A percentile compares a stretch with the other conserved stretches of the same genome.
These are phyloP conservation scores for Drosophila histrio DNA, from an alignment of 2,888 invertebrate genomes.

Conservation along the genomic window DNA sequence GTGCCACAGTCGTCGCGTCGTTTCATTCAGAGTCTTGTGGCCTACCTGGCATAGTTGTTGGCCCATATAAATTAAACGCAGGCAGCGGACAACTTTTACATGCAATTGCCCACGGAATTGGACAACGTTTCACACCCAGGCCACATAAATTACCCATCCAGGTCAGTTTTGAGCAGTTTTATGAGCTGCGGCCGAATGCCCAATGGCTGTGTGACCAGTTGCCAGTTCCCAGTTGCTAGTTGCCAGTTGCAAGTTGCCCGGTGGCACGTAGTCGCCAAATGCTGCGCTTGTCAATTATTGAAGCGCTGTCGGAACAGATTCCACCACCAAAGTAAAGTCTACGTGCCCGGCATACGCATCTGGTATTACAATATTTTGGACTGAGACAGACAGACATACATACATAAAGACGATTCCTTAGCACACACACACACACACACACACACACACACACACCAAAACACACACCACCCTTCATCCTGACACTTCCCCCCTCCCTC, in stretches of 20 bases:
- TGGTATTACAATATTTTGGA: conserved; percentile 33
- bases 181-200: conserved; percentile 43
- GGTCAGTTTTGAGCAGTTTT: conserved; percentile 71
- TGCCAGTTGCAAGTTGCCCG: conserved; percentile 13
- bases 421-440: background rate
- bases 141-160: conserved; percentile 74
- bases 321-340: conserved; percentile 52
- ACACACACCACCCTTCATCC: background rate
- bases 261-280: conserved; percentile 67
- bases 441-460: conserved; percentile 5
- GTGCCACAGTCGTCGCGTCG: background rate
- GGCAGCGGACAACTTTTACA: conserved; percentile 72
- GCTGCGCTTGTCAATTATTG: conserved; percentile 64
- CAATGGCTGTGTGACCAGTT: conserved; percentile 7
- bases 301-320: conserved; percentile 60
- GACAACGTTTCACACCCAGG: conserved; percentile 63
- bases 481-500: background rate
- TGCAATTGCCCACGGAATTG: conserved; percentile 71
- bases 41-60: conserved; percentile 60
- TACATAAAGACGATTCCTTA: conserved; percentile 10
- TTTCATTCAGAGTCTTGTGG: conserved; percentile 24
- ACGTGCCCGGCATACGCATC: conserved; percentile 65
- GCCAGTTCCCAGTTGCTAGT: conserved; percentile 16
- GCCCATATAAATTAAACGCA: conserved; percentile 74
- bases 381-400: conserved; percentile 17